Evolutionary conservation across 1,140 invertebrate genomes (phyloP).

Genomic region (Tetramorium simillimum): DNA sequence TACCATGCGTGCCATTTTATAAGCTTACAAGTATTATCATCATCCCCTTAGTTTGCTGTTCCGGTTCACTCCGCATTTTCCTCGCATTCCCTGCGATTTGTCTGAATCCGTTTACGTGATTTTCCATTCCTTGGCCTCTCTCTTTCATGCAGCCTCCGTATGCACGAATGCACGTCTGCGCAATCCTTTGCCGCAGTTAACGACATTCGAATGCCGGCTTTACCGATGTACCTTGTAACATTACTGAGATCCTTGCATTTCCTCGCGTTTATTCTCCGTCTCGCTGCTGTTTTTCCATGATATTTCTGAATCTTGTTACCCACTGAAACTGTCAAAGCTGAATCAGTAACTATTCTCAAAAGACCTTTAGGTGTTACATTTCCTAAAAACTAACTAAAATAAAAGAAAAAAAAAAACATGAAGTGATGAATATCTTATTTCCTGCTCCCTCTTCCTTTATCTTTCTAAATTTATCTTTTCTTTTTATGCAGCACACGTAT

Average conservation of each 20-base stretch:
- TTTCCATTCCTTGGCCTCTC: slow-evolving; percentile 33
- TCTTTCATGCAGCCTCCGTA: background rate
- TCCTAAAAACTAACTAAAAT: background rate
- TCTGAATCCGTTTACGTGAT: slow-evolving; percentile 57
- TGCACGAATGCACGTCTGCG: slow-evolving; percentile 49
- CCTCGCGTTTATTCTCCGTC: slow-evolving; percentile 20
- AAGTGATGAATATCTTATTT: background rate
- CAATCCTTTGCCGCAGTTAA: slow-evolving; percentile 50
- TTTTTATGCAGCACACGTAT: background rate
- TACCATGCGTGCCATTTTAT: slow-evolving; percentile 33
- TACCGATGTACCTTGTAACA: slow-evolving; percentile 31
- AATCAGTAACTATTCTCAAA: slow-evolving; percentile 8
- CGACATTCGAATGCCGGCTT: slow-evolving; percentile 52
- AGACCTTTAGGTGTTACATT: background rate
- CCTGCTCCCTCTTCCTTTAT: background rate
- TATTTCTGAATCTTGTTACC: slow-evolving; percentile 21
- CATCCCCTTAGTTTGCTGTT: slow-evolving; percentile 46
- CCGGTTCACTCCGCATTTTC: slow-evolving; percentile 43
- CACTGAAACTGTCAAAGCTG: background rate
- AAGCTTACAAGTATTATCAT: slow-evolving; percentile 57
- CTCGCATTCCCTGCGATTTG: slow-evolving; percentile 48
- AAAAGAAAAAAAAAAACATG: background rate
- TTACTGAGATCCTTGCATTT: slow-evolving; percentile 37
- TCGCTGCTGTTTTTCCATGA: slow-evolving; percentile 24
- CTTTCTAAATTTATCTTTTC: background rate